phyloP scores from a whole-genome alignment of 2,888 invertebrate genomes.

The Lacanobia wlatinum region DNA sequence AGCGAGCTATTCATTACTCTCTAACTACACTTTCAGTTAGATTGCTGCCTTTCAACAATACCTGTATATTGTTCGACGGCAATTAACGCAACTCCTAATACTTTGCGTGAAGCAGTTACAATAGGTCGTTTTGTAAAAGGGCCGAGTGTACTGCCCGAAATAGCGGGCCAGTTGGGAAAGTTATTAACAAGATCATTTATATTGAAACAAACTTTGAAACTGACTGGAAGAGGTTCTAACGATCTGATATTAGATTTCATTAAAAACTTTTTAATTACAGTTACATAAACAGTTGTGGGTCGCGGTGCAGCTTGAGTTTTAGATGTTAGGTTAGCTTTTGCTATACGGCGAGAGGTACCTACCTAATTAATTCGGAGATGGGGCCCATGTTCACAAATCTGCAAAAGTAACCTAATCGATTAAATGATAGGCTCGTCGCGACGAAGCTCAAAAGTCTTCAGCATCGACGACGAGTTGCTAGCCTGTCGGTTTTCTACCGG shows the following conservation, averaged over 20 bases:
- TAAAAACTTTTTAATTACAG: constrained; percentile 64
- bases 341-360: not conserved
- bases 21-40: constrained; percentile 53
- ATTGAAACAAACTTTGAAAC: constrained; percentile 67
- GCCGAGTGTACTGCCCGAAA: constrained; percentile 51
- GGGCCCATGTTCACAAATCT: not conserved
- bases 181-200: constrained; percentile 71
- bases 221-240: constrained; percentile 57
- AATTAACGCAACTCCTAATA: constrained; percentile 57
- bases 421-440: too few relatives aligned
- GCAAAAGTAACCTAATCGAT: not conserved
- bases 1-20: constrained; percentile 48
- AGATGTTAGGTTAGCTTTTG: not conserved
- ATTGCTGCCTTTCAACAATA: constrained; percentile 49
- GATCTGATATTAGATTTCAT: constrained; percentile 66
- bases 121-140: constrained; percentile 50
- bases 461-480: too few relatives aligned
- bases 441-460: too few relatives aligned
- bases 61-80: constrained; percentile 54
- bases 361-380: constrained; percentile 20
- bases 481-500: too few relatives aligned
- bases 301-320: constrained; percentile 19
- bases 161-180: constrained; percentile 60
- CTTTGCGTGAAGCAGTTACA: constrained; percentile 49
- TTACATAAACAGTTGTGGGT: constrained; percentile 40